Evolutionary conservation across 2,888 invertebrate species (phyloP).

Genomic region (Aleiodes alternator): DNA sequence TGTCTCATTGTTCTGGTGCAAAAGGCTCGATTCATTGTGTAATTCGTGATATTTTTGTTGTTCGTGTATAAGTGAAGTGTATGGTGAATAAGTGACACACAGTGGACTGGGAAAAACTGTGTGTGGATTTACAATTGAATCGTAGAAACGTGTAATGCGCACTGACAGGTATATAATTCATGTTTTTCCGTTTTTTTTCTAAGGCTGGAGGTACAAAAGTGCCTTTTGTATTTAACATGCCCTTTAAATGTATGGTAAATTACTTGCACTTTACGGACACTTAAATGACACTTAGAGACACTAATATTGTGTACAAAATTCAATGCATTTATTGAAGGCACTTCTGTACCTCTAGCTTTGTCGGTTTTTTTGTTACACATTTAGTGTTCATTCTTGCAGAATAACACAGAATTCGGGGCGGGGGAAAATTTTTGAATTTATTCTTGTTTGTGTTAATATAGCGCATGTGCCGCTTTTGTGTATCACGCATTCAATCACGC

Average conservation of each 20-base stretch:
- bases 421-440: conserved; percentile 48
- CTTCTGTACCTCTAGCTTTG: too few species aligned
- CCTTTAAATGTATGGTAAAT: too few species aligned
- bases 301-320: too few species aligned
- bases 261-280: too few species aligned
- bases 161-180: conserved; percentile 67
- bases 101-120: conserved; percentile 29
- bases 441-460: conserved; percentile 9
- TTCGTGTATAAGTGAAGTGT: conserved; percentile 40
- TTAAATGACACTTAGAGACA: too few species aligned
- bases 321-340: too few species aligned
- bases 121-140: conserved; percentile 50
- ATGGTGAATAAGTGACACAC: conserved; percentile 19
- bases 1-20: not conserved
- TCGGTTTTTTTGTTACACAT: too few species aligned
- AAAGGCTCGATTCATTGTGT: not conserved
- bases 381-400: conserved; percentile 44
- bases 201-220: too few species aligned
- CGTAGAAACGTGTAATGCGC: conserved; percentile 69
- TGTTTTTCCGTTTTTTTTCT: not conserved
- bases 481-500: conserved; percentile 9
- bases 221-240: too few species aligned
- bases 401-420: conserved; percentile 54
- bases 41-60: conserved; percentile 4
- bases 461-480: conserved; percentile 21